phyloP scores from a whole-genome alignment of 2,113 vertebrate genomes.

The Ammodytes dubius region DNA sequence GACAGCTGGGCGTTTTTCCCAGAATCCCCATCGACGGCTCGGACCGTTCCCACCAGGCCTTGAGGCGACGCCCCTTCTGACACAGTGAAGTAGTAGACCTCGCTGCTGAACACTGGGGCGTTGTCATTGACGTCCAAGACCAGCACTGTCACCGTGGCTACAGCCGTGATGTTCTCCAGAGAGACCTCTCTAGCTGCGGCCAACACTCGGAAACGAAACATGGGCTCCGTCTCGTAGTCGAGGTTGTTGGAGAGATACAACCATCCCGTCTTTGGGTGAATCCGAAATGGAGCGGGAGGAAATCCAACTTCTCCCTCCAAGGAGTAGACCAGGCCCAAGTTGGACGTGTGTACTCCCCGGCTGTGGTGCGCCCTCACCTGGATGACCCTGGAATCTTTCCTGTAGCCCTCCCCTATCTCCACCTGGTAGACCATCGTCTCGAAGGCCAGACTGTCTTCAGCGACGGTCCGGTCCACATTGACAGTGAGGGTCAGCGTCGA shows the following conservation, averaged over 20 bases:
- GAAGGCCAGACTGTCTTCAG: slow-evolving; percentile 84
- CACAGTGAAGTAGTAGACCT: slow-evolving; percentile 88
- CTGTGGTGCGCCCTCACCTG: slow-evolving; percentile 84
- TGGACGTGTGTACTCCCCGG: slow-evolving; percentile 1
- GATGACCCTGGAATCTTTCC: slow-evolving; percentile 82
- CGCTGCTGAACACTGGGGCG: slow-evolving; percentile 84
- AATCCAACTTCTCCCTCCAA: slow-evolving; percentile 79
- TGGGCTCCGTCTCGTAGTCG: slow-evolving; percentile 87
- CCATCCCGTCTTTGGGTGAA: slow-evolving; percentile 88
- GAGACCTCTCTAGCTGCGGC: slow-evolving; percentile 72
- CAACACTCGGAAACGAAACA: slow-evolving; percentile 83
- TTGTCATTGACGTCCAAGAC: slow-evolving; percentile 95
- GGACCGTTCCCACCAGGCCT: slow-evolving; percentile 88
- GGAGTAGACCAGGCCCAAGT: slow-evolving; percentile 74
- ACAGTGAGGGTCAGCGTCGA: slow-evolving; percentile 84
- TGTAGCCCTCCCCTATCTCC: slow-evolving; percentile 88
- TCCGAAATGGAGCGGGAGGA: slow-evolving; percentile 81
- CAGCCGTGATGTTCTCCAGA: slow-evolving; percentile 73
- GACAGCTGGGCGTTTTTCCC: slow-evolving; percentile 91
- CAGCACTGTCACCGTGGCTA: slow-evolving; percentile 85
- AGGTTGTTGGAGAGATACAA: slow-evolving; percentile 86
- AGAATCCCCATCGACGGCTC: slow-evolving; percentile 89
- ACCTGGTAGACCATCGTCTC: slow-evolving; percentile 91
- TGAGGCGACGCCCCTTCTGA: slow-evolving; percentile 86
- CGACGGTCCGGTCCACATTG: slow-evolving; percentile 76